These are phyloP conservation scores for Tipula unca DNA, from an alignment of 2,888 invertebrate genomes.

Conservation along the genomic window DNA sequence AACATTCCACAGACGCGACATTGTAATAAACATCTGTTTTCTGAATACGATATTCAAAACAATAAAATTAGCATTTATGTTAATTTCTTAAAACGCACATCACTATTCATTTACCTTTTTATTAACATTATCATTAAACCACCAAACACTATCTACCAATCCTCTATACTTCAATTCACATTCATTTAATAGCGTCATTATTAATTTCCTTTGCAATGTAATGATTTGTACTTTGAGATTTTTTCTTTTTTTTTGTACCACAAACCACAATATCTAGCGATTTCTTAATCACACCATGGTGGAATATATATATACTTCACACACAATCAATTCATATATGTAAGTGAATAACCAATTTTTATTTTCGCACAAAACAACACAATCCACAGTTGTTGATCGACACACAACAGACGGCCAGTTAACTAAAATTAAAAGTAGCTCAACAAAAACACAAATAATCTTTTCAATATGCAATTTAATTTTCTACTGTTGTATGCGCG, in stretches of 20 bases:
- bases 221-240: background rate
- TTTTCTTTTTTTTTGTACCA: background rate
- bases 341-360: background rate
- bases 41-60: background rate
- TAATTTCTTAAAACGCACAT: background rate
- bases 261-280: background rate
- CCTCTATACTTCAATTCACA: background rate
- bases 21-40: background rate
- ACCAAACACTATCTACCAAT: background rate
- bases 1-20: background rate
- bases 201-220: background rate
- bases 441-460: background rate
- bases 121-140: background rate
- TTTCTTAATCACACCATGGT: background rate
- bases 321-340: background rate
- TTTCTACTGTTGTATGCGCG: background rate
- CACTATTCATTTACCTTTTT: background rate
- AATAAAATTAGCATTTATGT: background rate
- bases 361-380: background rate
- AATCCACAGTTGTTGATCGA: background rate
- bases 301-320: too few relatives aligned
- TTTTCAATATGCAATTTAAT: background rate
- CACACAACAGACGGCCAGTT: background rate
- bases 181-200: conserved; percentile 1
- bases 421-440: background rate